A percentile compares a stretch with the other conserved stretches of the same genome.
Evolutionary conservation across 2,113 vertebrate species (phyloP).

Genomic region (Triplophysa rosa): DNA sequence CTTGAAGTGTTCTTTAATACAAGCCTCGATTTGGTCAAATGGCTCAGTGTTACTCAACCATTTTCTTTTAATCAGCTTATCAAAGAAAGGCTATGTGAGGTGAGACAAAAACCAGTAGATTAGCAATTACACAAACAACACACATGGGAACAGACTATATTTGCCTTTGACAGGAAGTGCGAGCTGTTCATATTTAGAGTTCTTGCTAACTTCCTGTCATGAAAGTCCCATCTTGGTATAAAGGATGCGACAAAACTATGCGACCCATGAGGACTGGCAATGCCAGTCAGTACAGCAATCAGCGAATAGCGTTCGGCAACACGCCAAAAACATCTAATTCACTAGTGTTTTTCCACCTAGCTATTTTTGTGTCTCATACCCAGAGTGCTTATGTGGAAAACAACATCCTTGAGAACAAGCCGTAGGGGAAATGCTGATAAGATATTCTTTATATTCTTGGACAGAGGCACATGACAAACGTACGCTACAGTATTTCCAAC

Average conservation of each 20-base stretch:
- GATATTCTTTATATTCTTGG: constrained; percentile 58
- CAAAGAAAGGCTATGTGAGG: constrained; percentile 76
- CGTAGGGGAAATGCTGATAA: constrained; percentile 57
- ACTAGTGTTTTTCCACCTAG: constrained; percentile 47
- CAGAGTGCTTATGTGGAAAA: constrained; percentile 29
- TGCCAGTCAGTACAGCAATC: constrained; percentile 43
- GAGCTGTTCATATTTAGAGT: constrained; percentile 45
- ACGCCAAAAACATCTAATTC: constrained; percentile 52
- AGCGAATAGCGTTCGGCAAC: constrained; percentile 31
- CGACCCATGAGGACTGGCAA: constrained; percentile 40
- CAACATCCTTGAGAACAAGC: constrained; percentile 58
- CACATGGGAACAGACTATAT: constrained; percentile 13
- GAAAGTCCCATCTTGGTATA: constrained; percentile 37
- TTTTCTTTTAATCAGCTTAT: constrained; percentile 85
- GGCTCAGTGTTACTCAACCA: constrained; percentile 85
- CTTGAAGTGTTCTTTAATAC: constrained; percentile 77
- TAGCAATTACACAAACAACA: not conserved
- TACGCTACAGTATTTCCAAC: constrained; percentile 27
- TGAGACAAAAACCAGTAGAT: not conserved
- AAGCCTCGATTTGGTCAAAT: constrained; percentile 80
- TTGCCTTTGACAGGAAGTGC: constrained; percentile 25
- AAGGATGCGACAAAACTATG: constrained; percentile 43
- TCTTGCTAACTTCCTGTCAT: constrained; percentile 52
- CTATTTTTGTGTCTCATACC: constrained; percentile 54
- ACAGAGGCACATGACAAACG: constrained; percentile 31